Percentiles rank a stretch among this genome's conserved stretches.
Conservation (phyloP, 2,113 vertebrate species). For the Muntiacus muntjak region DNA sequence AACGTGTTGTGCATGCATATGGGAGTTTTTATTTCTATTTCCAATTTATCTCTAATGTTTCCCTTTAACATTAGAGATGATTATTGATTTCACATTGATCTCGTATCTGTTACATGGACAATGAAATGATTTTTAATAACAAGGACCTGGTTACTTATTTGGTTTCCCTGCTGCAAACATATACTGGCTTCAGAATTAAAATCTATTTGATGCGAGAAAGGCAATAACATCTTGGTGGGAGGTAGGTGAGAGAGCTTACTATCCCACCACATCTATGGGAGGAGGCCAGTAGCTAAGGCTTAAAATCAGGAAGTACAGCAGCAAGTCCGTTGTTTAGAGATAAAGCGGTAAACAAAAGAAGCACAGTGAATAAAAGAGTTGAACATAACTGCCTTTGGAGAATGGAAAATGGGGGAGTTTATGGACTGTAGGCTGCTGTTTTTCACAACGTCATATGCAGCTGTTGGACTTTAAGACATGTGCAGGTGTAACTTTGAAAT, state of each 20-base stretch:
- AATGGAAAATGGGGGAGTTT: neutral
- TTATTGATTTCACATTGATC: neutral
- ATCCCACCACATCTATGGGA: neutral
- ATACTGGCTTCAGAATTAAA: neutral
- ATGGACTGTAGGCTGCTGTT: neutral
- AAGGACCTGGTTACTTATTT: neutral
- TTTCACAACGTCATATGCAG: neutral
- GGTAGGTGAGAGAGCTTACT: neutral
- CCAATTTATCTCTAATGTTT: neutral
- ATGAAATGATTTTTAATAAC: neutral
- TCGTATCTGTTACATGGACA: neutral
- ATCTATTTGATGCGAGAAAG: neutral
- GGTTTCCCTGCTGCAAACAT: neutral
- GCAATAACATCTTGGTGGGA: neutral
- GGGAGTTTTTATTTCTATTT: neutral
- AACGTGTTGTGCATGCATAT: neutral
- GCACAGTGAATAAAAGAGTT: neutral
- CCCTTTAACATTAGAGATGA: neutral
- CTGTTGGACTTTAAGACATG: neutral
- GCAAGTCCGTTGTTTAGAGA: neutral
- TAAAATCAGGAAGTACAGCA: neutral
- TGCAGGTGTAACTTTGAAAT: neutral
- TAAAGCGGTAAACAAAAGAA: neutral
- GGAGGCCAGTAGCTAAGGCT: neutral
- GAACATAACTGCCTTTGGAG: neutral